These are phyloP conservation scores for Procambarus virginalis DNA, from an alignment of 1,140 invertebrate species.

Conservation along the genomic window DNA sequence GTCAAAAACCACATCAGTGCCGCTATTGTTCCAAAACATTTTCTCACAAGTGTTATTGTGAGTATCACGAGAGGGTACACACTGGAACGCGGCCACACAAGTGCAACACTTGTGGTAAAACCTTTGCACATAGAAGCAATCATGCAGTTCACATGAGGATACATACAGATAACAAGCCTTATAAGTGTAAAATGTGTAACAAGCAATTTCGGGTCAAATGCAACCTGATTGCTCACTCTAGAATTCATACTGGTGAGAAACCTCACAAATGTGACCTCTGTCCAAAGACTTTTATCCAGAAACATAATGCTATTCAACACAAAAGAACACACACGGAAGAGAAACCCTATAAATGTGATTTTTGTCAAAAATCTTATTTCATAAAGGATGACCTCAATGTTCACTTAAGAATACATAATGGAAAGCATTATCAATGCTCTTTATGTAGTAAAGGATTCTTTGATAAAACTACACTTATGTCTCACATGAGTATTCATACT, in stretches of 20 bases:
- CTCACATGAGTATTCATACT: not conserved
- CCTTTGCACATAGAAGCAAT: not conserved
- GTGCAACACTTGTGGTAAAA: conserved; percentile 6
- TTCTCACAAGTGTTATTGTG: not conserved
- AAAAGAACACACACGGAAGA: too few species aligned
- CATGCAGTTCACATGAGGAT: not conserved
- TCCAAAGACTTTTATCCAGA: too few species aligned
- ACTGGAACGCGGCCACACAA: not conserved
- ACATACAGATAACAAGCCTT: not conserved
- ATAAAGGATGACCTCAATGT: not conserved
- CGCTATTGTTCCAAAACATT: conserved; percentile 10
- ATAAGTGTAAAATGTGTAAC: conserved; percentile 13
- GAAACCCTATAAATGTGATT: too few species aligned
- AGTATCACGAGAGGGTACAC: not conserved
- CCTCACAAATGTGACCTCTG: too few species aligned
- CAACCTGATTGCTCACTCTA: conserved; percentile 5
- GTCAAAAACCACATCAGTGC: not conserved
- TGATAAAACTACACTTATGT: not conserved
- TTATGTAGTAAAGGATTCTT: conserved; percentile 11
- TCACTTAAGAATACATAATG: conserved; percentile 13
- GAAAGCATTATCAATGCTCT: not conserved
- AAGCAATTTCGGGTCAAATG: conserved; percentile 3
- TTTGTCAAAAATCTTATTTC: too few species aligned
- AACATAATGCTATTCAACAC: too few species aligned
- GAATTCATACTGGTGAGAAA: not conserved